Conservation (phyloP, 1,140 invertebrate species). For the Ylistrum balloti region DNA sequence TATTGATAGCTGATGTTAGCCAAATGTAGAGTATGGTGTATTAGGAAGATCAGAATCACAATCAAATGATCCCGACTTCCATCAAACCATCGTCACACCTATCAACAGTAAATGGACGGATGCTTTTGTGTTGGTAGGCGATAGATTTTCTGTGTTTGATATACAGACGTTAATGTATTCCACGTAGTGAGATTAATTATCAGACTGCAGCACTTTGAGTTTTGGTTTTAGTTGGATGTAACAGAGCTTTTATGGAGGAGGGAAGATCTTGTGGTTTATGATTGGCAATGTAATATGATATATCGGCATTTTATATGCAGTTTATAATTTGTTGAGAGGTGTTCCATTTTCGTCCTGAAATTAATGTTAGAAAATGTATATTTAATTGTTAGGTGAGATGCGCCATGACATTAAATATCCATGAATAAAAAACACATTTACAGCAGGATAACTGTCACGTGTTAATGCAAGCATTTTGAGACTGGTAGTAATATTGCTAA, state of each 20-base stretch:
- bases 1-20: background rate
- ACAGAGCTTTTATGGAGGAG: background rate
- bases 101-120: background rate
- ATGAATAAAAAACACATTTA: background rate
- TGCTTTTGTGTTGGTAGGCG: background rate
- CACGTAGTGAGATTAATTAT: slow-evolving; percentile 29
- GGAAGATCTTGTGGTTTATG: background rate
- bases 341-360: background rate
- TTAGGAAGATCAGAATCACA: background rate
- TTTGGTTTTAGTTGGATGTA: background rate
- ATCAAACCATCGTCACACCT: slow-evolving; percentile 10
- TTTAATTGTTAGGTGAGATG: slow-evolving; percentile 12
- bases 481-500: background rate
- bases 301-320: background rate
- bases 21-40: background rate
- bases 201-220: background rate
- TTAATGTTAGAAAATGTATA: background rate
- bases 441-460: background rate
- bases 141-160: background rate
- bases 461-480: background rate
- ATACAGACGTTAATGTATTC: background rate
- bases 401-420: background rate
- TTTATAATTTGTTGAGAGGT: slow-evolving; percentile 30
- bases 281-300: background rate
- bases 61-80: slow-evolving; percentile 7